Conservation (phyloP, 2,797 vertebrate species). For the Rallus crepitans region DNA sequence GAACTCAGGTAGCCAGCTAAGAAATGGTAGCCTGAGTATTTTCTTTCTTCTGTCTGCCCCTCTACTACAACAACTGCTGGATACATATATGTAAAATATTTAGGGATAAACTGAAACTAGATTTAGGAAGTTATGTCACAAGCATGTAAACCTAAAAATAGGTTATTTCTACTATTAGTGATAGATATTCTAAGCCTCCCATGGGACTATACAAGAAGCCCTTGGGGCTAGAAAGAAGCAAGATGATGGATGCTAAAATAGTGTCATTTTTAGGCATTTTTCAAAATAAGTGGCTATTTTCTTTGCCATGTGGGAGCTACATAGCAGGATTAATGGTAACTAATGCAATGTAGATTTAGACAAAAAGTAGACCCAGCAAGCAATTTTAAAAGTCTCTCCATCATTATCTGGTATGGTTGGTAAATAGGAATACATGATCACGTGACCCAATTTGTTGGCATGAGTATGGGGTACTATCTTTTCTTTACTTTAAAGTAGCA, state of each 20-base stretch:
- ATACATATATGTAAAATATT: not conserved
- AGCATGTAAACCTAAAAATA: not conserved
- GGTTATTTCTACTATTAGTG: not conserved
- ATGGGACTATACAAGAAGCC: not conserved
- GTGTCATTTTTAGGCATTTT: constrained; percentile 56
- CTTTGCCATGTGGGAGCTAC: constrained; percentile 22
- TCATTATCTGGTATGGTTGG: constrained; percentile 9
- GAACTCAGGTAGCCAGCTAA: not conserved
- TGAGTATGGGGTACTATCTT: not conserved
- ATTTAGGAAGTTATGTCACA: not conserved
- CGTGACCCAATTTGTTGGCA: not conserved
- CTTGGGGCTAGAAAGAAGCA: constrained; percentile 14
- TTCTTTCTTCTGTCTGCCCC: not conserved
- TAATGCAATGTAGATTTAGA: constrained; percentile 52
- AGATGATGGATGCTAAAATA: constrained; percentile 58
- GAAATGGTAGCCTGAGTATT: not conserved
- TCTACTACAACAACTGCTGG: not conserved
- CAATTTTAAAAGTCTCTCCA: constrained; percentile 28
- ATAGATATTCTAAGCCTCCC: not conserved
- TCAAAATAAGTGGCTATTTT: constrained; percentile 55
- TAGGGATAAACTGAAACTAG: not conserved
- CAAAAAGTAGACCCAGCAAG: not conserved
- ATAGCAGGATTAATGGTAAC: constrained; percentile 53
- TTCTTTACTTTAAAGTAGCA: not conserved
- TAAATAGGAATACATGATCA: not conserved